Conservation (phyloP, 2,888 invertebrate genomes). For the Acanthoscelides obtectus region DNA sequence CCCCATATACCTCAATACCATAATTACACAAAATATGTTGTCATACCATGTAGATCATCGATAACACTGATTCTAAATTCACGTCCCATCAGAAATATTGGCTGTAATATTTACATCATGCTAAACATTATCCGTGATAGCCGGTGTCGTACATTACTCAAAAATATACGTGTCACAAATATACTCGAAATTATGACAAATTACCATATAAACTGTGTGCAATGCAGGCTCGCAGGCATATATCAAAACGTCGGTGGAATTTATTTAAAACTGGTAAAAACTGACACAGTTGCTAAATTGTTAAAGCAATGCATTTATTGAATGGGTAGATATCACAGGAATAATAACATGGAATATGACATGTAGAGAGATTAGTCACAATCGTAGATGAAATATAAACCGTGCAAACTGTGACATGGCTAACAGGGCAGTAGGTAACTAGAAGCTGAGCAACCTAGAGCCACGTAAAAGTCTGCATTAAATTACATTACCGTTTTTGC, state of each 20-base stretch:
- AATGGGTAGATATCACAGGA: neutral
- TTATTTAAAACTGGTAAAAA: neutral
- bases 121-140: neutral
- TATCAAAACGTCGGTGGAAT: neutral
- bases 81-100: neutral
- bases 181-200: neutral
- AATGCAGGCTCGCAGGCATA: neutral
- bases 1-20: no score
- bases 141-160: neutral
- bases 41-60: neutral
- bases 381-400: neutral
- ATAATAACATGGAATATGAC: neutral
- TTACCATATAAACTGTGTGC: neutral
- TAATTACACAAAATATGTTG: neutral
- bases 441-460: no score
- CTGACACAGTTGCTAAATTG: neutral
- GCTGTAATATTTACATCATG: neutral
- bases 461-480: no score
- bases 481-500: no score
- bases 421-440: no score
- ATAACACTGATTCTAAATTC: neutral
- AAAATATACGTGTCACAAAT: neutral
- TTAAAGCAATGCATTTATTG: neutral
- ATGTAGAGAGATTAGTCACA: neutral
- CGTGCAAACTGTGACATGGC: no score